phyloP scores from a whole-genome alignment of 1,140 invertebrate genomes.

The Delia radicum region DNA sequence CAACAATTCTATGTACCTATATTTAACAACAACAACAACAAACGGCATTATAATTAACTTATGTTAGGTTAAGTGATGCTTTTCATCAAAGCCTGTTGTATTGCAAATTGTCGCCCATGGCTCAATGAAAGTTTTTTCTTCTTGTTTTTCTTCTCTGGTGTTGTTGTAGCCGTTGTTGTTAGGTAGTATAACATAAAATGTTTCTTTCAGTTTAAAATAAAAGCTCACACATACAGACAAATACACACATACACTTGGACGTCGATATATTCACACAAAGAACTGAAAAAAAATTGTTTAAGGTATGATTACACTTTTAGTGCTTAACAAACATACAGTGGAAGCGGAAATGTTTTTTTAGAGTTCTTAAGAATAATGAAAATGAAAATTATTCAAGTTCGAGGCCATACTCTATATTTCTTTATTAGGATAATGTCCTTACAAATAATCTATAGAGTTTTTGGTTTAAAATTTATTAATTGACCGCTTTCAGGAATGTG shows the following conservation, averaged over 20 bases:
- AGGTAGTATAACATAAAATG: background rate
- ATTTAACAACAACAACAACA: background rate
- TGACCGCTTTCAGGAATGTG: too few relatives aligned
- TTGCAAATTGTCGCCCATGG: constrained; percentile 25
- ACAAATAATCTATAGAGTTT: too few relatives aligned
- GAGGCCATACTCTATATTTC: too few relatives aligned
- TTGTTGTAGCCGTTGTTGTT: background rate
- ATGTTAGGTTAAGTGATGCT: constrained; percentile 25
- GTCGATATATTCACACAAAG: background rate
- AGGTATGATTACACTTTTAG: background rate
- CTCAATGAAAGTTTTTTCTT: background rate
- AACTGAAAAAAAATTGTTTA: background rate
- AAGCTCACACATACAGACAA: background rate
- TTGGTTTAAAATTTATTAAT: too few relatives aligned
- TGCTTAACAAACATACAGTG: background rate
- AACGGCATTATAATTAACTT: constrained; percentile 22
- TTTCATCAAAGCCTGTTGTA: constrained; percentile 23
- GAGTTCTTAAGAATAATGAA: too few relatives aligned
- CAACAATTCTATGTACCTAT: background rate
- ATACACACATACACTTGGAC: background rate
- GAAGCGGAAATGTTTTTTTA: background rate
- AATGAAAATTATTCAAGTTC: too few relatives aligned
- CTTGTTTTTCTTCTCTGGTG: background rate
- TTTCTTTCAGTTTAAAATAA: background rate
- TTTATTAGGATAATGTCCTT: too few relatives aligned